Evolutionary conservation across 2,113 vertebrate genomes (phyloP).

Genomic region (Sporophila hypoxantha): DNA sequence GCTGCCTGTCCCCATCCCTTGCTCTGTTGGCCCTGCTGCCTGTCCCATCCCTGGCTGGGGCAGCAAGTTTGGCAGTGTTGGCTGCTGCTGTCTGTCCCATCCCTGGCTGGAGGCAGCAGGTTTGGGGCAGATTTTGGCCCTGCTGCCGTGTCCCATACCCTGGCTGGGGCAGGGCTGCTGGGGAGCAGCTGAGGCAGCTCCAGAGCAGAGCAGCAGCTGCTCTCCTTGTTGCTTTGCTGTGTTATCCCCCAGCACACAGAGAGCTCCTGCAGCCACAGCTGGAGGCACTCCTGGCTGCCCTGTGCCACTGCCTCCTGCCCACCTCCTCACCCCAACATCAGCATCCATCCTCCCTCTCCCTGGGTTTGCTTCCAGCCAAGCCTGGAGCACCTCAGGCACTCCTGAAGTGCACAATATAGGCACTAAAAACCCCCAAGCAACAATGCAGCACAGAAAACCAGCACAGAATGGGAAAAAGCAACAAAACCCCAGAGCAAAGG

Average conservation of each 20-base stretch:
- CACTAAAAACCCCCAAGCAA: not conserved
- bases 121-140: not conserved
- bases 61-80: too few species aligned
- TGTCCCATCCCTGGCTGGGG: not conserved
- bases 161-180: not conserved
- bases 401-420: not conserved
- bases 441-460: not conserved
- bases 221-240: not conserved
- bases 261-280: not conserved
- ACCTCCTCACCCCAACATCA: not conserved
- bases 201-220: not conserved
- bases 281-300: not conserved
- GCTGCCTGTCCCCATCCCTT: not conserved
- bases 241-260: not conserved
- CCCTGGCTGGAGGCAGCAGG: not conserved
- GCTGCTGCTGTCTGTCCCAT: too few species aligned
- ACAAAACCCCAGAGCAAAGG: not conserved
- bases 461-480: not conserved
- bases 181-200: not conserved
- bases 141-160: not conserved
- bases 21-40: not conserved
- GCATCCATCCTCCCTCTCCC: not conserved
- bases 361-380: not conserved
- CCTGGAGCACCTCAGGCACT: not conserved
- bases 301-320: not conserved